Base-by-base conservation (phyloP, 2,113 vertebrate genomes). In the Bubo scandiacus region DNA sequence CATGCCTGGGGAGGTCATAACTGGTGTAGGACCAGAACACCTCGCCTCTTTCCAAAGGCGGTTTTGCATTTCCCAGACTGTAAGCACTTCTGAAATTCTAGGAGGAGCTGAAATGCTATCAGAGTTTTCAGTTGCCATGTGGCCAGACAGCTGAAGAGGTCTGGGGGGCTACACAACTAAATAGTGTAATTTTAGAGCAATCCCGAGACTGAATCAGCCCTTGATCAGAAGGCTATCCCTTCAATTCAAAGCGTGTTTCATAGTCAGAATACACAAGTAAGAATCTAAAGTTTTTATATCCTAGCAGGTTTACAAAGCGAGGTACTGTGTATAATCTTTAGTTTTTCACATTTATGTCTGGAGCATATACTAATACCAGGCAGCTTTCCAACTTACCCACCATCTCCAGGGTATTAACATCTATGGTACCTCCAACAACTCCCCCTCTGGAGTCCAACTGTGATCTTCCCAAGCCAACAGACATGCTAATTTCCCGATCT, bases 331-430 rank as follows among this genome's bases (percentile, higher is more conserved):
- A 20, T 32, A 21, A 45, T 20, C 42, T 55, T 59, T 5, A 49
- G 10, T 38, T 87, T 86, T 52, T 40, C 52, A 58, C 21, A 38
- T 66, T 57, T 43, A 43, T 4, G 12, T 67, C n/a, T 51, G 29
- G 25, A 78, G 29, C 22, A 43, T 8, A 27, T 27, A 40, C 6
- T 36, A 71, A 32, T 5, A 73, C 12, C n/a, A 81, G 32, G 22
- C 52, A 82, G 65, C 17, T 89, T 94, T 97, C 72, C 79, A 96
- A 98, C 99, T 98, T 98, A 99, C 99, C 99, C 95, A 99, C 99
- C 99, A 99, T 99, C 98, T 99, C 99, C 97, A 99, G 97, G 82
- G 99, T 99, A 96, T 99, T 99, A 74, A 99, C 99, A 87, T 99
- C 99, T 75, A 99, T 99, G 95, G 99, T 99, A 84, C 99, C 99